Evolutionary conservation across 2,888 invertebrate species (phyloP).

Genomic region (Pharmacophagus antenor): DNA sequence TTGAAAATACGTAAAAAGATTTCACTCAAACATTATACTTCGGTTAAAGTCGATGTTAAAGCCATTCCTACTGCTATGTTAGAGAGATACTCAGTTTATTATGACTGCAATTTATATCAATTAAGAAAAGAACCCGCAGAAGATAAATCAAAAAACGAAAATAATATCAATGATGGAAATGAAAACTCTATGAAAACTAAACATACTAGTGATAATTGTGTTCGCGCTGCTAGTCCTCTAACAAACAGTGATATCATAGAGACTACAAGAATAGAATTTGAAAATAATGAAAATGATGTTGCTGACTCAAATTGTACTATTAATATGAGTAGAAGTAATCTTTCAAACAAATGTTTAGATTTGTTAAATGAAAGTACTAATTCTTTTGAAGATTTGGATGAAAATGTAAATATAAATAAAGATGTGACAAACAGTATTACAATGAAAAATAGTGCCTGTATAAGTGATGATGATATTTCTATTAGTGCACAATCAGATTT

Average conservation of each 20-base stretch:
- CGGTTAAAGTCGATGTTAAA: conserved; percentile 57
- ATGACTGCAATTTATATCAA: conserved; percentile 60
- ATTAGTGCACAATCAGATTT: neutral
- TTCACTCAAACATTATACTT: conserved; percentile 57
- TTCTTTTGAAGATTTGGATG: neutral
- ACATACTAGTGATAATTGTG: neutral
- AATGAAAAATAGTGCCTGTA: neutral
- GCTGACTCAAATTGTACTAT: neutral
- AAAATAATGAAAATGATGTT: neutral
- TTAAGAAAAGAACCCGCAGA: conserved; percentile 38
- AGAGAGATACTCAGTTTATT: conserved; percentile 64
- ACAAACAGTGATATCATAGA: neutral
- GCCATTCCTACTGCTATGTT: conserved; percentile 48
- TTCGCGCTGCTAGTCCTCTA: neutral
- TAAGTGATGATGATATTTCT: neutral
- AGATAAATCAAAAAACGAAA: neutral
- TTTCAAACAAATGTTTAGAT: neutral
- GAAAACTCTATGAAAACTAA: neutral
- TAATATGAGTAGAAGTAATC: neutral
- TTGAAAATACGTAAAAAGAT: conserved; percentile 59
- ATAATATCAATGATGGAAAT: neutral
- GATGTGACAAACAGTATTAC: neutral
- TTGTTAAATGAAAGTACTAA: neutral
- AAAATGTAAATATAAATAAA: neutral
- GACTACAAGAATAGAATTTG: neutral